phyloP scores from a whole-genome alignment of 2,888 invertebrate species.

The Ypsolopha sequella region DNA sequence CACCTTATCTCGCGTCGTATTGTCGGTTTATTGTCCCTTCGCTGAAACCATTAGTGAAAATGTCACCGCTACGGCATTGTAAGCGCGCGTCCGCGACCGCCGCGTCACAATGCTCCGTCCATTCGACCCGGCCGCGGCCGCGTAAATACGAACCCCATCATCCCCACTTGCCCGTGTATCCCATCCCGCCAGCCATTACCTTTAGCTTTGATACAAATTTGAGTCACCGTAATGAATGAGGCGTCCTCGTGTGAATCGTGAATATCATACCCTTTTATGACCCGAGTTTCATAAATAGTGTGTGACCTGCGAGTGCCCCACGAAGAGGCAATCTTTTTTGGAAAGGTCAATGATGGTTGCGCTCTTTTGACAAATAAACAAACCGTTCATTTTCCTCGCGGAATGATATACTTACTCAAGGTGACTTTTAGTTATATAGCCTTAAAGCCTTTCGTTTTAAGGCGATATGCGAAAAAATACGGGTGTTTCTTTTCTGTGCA shows the following conservation, averaged over 20 bases:
- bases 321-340: neutral
- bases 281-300: constrained; percentile 3
- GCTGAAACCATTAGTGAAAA: constrained; percentile 70
- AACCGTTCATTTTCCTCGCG: no score
- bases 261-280: constrained; percentile 24
- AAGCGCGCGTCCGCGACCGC: constrained; percentile 51
- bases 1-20: constrained; percentile 67
- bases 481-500: no score
- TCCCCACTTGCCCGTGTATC: constrained; percentile 4
- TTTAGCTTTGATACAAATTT: constrained; percentile 63
- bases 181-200: constrained; percentile 49
- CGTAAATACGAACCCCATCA: no score
- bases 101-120: constrained; percentile 60
- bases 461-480: no score
- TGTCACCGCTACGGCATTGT: constrained; percentile 66
- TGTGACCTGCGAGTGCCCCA: neutral
- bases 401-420: no score
- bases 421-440: no score
- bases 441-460: constrained; percentile 34
- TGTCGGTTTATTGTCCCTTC: constrained; percentile 69
- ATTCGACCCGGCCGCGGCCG: constrained; percentile 38
- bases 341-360: neutral
- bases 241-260: constrained; percentile 31
- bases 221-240: constrained; percentile 59
- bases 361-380: constrained; percentile 18